Conservation (phyloP, 2,113 vertebrate genomes). For the Silurus meridionalis region DNA sequence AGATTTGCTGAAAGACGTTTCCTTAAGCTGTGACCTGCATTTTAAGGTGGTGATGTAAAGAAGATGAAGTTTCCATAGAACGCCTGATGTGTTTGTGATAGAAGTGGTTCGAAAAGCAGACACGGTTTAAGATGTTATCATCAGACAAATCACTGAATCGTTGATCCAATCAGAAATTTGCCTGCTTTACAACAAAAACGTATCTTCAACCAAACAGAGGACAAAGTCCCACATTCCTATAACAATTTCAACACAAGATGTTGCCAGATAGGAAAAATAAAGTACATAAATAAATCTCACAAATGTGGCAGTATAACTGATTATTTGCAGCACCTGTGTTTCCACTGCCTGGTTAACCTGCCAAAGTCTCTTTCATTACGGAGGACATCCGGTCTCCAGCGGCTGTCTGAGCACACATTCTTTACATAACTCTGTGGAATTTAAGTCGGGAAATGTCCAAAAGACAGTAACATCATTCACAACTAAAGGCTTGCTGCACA, state of each 20-base stretch:
- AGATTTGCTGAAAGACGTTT: conserved; percentile 36
- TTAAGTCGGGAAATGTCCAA: conserved; percentile 26
- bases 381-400: conserved; percentile 46
- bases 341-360: conserved; percentile 24
- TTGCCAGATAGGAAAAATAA: background rate
- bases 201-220: conserved; percentile 17
- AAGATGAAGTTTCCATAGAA: background rate
- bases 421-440: conserved; percentile 50
- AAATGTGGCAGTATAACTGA: background rate
- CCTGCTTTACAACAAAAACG: background rate
- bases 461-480: conserved; percentile 57
- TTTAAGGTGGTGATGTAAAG: conserved; percentile 6
- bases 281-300: background rate
- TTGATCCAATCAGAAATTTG: too few relatives aligned
- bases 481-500: background rate
- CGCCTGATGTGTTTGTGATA: background rate
- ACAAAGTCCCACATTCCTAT: background rate
- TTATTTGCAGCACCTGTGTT: conserved; percentile 37
- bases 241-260: background rate
- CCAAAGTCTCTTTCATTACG: conserved; percentile 32
- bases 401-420: conserved; percentile 50
- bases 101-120: background rate
- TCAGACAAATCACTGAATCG: background rate
- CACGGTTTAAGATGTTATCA: background rate
- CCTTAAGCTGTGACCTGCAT: conserved; percentile 10